These are phyloP conservation scores for Sebastolobus alascanus DNA, from an alignment of 2,797 vertebrate genomes.

Conservation along the genomic window DNA sequence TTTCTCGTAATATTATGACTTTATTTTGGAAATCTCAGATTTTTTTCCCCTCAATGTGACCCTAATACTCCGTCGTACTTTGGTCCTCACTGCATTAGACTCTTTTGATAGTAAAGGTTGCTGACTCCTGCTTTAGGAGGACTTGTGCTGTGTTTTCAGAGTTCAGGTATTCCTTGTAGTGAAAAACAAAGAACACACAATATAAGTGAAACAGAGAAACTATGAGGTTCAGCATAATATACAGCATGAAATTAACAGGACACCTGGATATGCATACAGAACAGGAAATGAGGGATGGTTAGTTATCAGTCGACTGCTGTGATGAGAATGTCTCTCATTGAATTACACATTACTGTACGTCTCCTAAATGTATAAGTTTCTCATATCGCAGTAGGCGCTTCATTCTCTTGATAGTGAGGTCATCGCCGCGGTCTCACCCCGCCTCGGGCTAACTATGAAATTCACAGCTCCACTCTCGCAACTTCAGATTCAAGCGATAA, in stretches of 20 bases:
- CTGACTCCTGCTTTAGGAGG: no score
- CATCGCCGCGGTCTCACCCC: background rate
- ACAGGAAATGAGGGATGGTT: background rate
- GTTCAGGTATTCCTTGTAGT: background rate
- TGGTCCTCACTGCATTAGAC: no score
- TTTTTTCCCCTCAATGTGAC: no score
- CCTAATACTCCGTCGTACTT: no score
- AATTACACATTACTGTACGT: background rate
- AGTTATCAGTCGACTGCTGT: background rate
- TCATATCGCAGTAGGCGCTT: background rate
- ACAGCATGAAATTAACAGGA: background rate
- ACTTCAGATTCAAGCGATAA: background rate
- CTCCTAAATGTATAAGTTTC: background rate
- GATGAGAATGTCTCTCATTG: background rate
- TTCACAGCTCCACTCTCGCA: background rate
- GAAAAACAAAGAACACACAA: background rate
- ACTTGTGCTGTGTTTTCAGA: background rate
- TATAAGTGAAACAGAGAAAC: background rate
- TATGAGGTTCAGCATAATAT: background rate
- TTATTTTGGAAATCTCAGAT: no score
- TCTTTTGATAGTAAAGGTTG: no score
- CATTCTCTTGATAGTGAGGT: background rate
- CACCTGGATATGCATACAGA: background rate
- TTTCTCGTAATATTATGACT: no score
- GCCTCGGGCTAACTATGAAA: background rate